Evolutionary conservation across 2,797 vertebrate genomes (phyloP).

Genomic region (Peromyscus aztecus): DNA sequence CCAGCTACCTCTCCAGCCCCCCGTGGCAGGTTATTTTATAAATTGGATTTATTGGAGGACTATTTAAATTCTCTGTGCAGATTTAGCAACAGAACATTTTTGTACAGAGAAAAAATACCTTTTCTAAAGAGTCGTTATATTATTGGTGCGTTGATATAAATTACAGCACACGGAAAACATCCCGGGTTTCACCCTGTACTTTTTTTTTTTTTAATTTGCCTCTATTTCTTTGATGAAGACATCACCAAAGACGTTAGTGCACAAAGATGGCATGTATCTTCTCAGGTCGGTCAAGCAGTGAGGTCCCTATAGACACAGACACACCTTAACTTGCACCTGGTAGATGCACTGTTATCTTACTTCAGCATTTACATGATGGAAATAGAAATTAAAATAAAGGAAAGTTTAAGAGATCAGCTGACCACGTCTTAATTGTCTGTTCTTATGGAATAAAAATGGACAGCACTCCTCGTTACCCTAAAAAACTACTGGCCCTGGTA

Average conservation of each 20-base stretch:
- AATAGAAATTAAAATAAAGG: neutral
- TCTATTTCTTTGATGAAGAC: conserved; percentile 38
- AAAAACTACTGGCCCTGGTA: neutral
- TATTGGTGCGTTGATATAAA: neutral
- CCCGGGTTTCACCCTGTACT: neutral
- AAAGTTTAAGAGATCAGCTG: neutral
- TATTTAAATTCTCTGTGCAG: neutral
- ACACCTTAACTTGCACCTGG: neutral
- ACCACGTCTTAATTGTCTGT: neutral
- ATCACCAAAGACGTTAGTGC: neutral
- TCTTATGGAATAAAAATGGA: neutral
- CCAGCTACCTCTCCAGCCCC: neutral
- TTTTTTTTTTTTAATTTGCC: neutral
- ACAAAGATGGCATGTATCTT: neutral
- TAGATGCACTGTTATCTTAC: neutral
- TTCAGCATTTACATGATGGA: conserved; percentile 8
- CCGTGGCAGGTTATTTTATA: neutral
- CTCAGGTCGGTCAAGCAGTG: neutral
- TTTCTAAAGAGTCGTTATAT: neutral
- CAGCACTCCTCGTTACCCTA: neutral
- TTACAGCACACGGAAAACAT: neutral
- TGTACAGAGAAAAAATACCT: neutral
- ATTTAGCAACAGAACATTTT: neutral
- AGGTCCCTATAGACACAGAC: neutral
- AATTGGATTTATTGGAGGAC: neutral